Evolutionary conservation across 2,113 vertebrate species (phyloP), one percentile per base, ranked within the genome.

Genomic region (Eretmochelys imbricata): DNA sequence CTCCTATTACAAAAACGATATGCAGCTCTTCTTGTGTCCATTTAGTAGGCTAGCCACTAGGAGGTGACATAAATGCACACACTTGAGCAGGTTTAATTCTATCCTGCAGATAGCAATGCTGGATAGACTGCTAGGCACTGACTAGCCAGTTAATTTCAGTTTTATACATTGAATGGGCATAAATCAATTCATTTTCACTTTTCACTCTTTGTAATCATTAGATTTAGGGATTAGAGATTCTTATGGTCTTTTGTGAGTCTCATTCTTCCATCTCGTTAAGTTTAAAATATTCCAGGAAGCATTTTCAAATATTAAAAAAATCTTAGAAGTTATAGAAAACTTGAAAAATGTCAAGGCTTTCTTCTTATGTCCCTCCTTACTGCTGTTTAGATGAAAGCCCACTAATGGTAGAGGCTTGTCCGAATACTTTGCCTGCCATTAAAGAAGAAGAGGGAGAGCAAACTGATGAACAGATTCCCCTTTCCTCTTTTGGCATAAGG

Each of bases 381-480:
- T 96, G 3, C 22, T 94, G 27, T 51, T 91, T 92, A 95, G 93
- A 80, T 46, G 84, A 20, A 38, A 84, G 55, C 27, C 85, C 42
- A 5, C 62, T 93, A 35, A 76, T 89, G 81, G 79, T 95, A 91
- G 91, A 2, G 6, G 5, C 1, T 89, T 93, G 76, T 65, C 35
- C 53, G 59, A 80, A 81, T 89, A 50, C 46, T 11, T 93, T 96
- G 89, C 89, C 94, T 93, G 53, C 93, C 87, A 88, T 97, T 53
- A 65, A 94, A 84, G 97, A 98, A 92, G 92, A 98, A 48, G 54
- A 69, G 59, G 76, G 25, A 53, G 87, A 97, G 48, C 54, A 89
- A 57, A 25, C 35, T 38, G 91, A 91, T 38, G 91, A 97, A 72
- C 59, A 94, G 6, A 57, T 91, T 87, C 25, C n/a, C 38, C 48